These are phyloP conservation scores for Lerema accius DNA, from an alignment of 1,140 invertebrate species.

Conservation along the genomic window DNA sequence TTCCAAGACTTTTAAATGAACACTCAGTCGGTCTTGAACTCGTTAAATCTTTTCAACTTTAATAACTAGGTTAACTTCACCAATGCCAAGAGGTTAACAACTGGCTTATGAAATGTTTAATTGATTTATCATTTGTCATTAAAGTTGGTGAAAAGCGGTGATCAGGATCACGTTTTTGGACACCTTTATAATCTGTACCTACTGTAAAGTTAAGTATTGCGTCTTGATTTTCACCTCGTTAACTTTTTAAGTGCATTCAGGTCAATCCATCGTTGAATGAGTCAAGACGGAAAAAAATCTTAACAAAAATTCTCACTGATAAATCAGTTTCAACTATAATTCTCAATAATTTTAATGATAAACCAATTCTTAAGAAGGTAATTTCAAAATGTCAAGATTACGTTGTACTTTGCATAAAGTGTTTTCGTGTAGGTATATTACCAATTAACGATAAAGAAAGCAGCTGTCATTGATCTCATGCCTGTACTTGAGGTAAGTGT, in stretches of 20 bases:
- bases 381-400: constrained; percentile 38
- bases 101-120: constrained; percentile 38
- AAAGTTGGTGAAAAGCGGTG: constrained; percentile 23
- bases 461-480: constrained; percentile 28
- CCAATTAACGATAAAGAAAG: constrained; percentile 27
- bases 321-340: constrained; percentile 54
- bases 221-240: constrained; percentile 63
- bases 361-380: constrained; percentile 41
- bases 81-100: constrained; percentile 37
- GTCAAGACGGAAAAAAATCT: constrained; percentile 53
- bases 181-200: constrained; percentile 30
- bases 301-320: constrained; percentile 59
- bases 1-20: neutral
- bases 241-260: constrained; percentile 61
- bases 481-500: constrained; percentile 1
- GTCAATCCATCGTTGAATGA: constrained; percentile 62
- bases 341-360: constrained; percentile 55
- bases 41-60: constrained; percentile 29
- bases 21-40: constrained; percentile 27
- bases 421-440: constrained; percentile 9
- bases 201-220: constrained; percentile 38
- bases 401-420: constrained; percentile 26
- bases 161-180: constrained; percentile 34
- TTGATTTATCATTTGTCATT: constrained; percentile 37
- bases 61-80: constrained; percentile 36